These are phyloP conservation scores for Heliconius eleuchia DNA, from an alignment of 1,140 invertebrate species.

Conservation along the genomic window DNA sequence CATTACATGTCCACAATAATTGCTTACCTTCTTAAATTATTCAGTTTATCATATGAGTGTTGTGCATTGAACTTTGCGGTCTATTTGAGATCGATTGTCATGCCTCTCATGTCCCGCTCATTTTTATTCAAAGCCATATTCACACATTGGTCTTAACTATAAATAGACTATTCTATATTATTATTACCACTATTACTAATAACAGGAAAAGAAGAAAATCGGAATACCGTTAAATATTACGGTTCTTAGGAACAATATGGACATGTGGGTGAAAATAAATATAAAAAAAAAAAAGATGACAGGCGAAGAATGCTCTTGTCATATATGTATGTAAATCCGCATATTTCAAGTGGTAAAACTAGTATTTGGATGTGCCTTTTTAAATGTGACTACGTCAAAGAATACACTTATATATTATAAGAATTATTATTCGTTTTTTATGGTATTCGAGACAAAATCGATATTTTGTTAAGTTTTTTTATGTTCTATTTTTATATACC, in stretches of 20 bases:
- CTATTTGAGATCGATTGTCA: slow-evolving; percentile 62
- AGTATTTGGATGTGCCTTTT: neutral
- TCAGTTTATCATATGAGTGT: slow-evolving; percentile 46
- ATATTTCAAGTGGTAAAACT: slow-evolving; percentile 10
- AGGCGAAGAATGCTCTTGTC: slow-evolving; percentile 19
- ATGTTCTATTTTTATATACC: too few relatives aligned
- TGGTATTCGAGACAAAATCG: neutral
- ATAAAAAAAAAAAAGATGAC: neutral
- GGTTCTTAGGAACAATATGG: neutral
- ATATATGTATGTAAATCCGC: neutral
- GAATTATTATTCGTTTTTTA: too few relatives aligned
- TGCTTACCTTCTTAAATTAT: slow-evolving; percentile 48
- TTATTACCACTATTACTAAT: slow-evolving; percentile 25
- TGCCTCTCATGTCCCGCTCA: slow-evolving; percentile 47
- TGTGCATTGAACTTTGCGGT: slow-evolving; percentile 72
- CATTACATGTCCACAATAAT: slow-evolving; percentile 38
- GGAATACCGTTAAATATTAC: neutral
- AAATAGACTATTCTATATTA: slow-evolving; percentile 37
- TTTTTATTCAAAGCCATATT: slow-evolving; percentile 52
- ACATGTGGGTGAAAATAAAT: neutral
- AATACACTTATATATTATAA: neutral
- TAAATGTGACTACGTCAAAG: neutral
- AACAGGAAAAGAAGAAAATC: slow-evolving; percentile 18
- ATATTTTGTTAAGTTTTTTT: too few relatives aligned
- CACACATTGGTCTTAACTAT: slow-evolving; percentile 30